Evolutionary conservation across 2,797 vertebrate genomes (phyloP), one percentile per base, ranked within the genome.

Genomic region (Poecile montanus): DNA sequence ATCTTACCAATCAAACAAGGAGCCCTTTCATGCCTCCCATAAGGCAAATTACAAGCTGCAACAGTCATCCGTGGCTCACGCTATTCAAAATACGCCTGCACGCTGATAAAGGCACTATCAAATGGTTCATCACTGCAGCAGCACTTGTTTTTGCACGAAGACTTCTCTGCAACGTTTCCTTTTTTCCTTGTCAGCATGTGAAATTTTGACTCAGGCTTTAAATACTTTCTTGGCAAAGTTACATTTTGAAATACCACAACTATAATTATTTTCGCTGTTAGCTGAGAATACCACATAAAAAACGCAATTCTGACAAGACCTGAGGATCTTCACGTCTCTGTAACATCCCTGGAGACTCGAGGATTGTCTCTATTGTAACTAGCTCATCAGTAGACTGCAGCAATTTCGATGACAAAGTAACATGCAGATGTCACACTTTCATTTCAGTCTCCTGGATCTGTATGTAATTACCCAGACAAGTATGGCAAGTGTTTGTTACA

Each of bases 1-100:
- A 11, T 54, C 83, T 95, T 88, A 66, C 90, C 81, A 12, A 90
- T 62, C 83, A 66, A 86, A 89, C 94, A 93, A 92, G 70, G 4
- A 94, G 93, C 77, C 87, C 93, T 91, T 93, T 94, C 90, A 94
- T 93, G 70, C 73, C 72, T 95, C 75, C 71, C 71, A 30, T 34
- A 45, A 81, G 77, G 91, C 80, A 86, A 42, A 87, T 78, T 57
- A 81, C 76, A 32, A 84, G 83, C 90, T 86, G 85, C 74, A 84
- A 27, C 66, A 88, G 85, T 66, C 83, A 66, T 32, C 83, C 47
- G 0, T 36, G 73, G 88, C 93, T 95, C 91, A 81, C 7, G 32
- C 89, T 91, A 13, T 70, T 86, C 70, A 42, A 72, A 79, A 48
- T 26, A 66, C 11, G 54, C 79, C 85, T 94, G 85, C 56, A 13